Base-by-base conservation (phyloP, 2,113 vertebrate genomes). In the Heptranchias perlo region DNA sequence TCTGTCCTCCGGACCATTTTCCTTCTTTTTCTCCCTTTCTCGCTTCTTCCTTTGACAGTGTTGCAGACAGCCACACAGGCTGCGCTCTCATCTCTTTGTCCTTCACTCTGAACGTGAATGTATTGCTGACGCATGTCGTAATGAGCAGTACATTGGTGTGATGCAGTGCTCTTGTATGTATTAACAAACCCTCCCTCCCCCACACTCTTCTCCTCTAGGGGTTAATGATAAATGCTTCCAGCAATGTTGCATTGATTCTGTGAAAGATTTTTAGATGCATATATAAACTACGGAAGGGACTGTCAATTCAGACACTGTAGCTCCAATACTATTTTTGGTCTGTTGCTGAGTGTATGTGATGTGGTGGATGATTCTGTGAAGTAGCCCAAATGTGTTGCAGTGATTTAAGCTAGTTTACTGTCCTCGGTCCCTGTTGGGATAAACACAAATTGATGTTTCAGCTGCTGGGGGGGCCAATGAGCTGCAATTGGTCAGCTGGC, bases 81-180 rank as follows among this genome's bases (percentile, higher is more conserved):
- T 97, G 97, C 97, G 97, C 97, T 98, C 98, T 98, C 98, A 98
- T 98, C 98, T 98, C 98, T 99, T 99, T 98, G 98, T 99, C 98
- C 98, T 99, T 98, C 98, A 98, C 98, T 98, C 97, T 97, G 97
- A 98, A 98, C 98, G 98, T 98, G 98, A 98, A 98, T 98, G 98
- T 98, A 98, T 98, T 98, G 98, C 98, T 99, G 98, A 99, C 98
- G 98, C 98, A 98, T 98, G 98, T 98, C 98, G 97, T 98, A 98
- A 98, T 97, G 98, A 98, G 98, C 98, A 98, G 98, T 98, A 98
- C 98, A 98, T 98, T 98, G 98, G 98, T 98, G 98, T 98, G 98
- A 98, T 98, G 98, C 98, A 98, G 98, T 98, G 98, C 98, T 98
- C 98, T 97, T 97, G 97, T 95, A 95, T 98, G 98, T 98, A 97